Conservation (phyloP, 1,140 invertebrate genomes). For the Drosophila subobscura region DNA sequence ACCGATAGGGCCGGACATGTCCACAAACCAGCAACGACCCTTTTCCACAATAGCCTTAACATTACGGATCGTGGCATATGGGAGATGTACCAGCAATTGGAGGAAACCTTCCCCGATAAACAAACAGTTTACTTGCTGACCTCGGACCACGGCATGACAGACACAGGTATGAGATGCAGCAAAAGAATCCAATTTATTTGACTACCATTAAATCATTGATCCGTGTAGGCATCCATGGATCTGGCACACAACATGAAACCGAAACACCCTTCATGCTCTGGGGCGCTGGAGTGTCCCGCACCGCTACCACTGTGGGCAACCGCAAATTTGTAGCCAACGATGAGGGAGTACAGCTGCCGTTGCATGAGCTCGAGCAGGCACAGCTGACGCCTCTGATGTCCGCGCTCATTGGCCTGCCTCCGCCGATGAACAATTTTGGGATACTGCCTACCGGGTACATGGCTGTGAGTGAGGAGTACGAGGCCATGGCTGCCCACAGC, state of each 20-base stretch:
- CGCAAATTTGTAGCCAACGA: conserved; percentile 47
- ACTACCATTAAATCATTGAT: not conserved
- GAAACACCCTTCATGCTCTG: conserved; percentile 96
- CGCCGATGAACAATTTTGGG: conserved; percentile 96
- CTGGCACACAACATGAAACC: conserved; percentile 95
- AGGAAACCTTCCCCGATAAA: conserved; percentile 90
- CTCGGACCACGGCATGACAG: conserved; percentile 99
- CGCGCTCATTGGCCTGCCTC: conserved; percentile 91
- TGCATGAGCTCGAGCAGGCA: conserved; percentile 91
- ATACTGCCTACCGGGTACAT: conserved; percentile 87
- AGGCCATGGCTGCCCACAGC: conserved; percentile 87
- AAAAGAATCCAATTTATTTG: not conserved
- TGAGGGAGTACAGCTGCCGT: conserved; percentile 47
- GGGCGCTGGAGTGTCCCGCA: conserved; percentile 91
- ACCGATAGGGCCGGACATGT: conserved; percentile 97
- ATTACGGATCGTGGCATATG: conserved; percentile 91
- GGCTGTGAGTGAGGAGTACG: conserved; percentile 85
- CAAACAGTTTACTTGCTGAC: conserved; percentile 95
- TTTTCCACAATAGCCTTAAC: conserved; percentile 92
- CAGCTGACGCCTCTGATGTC: conserved; percentile 96
- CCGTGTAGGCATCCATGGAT: conserved; percentile 92
- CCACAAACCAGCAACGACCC: conserved; percentile 94
- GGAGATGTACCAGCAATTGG: conserved; percentile 88
- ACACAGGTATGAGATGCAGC: conserved; percentile 89
- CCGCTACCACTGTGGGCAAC: not conserved